phyloP scores from a whole-genome alignment of 2,113 vertebrate species.

The Malurus cyaneus region DNA sequence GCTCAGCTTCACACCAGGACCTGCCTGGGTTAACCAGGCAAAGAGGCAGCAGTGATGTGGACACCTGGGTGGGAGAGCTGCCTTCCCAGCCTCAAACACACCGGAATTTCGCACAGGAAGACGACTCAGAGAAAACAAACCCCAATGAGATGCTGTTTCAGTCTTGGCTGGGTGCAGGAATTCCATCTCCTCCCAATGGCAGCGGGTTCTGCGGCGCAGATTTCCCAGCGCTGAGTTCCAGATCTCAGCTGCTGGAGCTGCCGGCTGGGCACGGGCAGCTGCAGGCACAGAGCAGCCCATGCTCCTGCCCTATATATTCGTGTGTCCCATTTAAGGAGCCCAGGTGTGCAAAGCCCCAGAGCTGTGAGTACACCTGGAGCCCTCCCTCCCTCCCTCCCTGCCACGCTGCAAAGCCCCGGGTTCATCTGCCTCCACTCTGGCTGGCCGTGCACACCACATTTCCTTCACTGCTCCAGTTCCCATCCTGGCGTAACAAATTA shows the following conservation, averaged over 20 bases:
- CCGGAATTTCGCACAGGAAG: background rate
- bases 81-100: accelerated
- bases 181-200: background rate
- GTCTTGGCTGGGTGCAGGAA: background rate
- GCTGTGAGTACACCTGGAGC: background rate
- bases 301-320: background rate
- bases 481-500: background rate
- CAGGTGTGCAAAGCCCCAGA: conserved; percentile 6
- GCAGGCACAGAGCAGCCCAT: background rate
- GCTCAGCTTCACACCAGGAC: background rate
- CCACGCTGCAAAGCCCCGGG: accelerated
- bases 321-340: background rate
- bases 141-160: background rate
- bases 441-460: accelerated
- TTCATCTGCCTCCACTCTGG: background rate
- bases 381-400: background rate
- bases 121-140: accelerated
- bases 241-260: background rate
- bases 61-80: background rate
- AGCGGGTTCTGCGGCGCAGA: background rate
- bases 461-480: background rate
- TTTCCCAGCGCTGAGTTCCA: background rate
- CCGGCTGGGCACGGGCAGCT: background rate
- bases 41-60: accelerated
- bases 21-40: background rate